A percentile compares a stretch with the other conserved stretches of the same genome.
phyloP scores from a whole-genome alignment of 2,888 invertebrate species.

The Orthonychiurus folsomi region DNA sequence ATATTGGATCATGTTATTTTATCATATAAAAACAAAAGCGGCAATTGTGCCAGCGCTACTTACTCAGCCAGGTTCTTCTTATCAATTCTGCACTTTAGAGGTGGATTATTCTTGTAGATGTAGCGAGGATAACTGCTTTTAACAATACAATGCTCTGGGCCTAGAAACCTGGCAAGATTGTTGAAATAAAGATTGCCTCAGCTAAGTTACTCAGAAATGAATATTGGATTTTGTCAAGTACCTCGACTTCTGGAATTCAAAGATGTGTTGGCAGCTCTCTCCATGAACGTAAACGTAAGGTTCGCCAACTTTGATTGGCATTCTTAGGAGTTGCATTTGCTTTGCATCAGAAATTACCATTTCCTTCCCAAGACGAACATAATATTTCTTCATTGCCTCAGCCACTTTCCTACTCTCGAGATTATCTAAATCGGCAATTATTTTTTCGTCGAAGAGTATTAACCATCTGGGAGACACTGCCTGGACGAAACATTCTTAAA shows the following conservation, averaged over 20 bases:
- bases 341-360: neutral
- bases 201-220: neutral
- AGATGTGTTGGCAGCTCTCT: neutral
- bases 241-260: neutral
- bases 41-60: neutral
- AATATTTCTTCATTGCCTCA: neutral
- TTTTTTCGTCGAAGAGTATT: neutral
- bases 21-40: neutral
- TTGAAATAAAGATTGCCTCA: neutral
- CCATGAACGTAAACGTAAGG: neutral
- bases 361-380: neutral
- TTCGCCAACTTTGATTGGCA: neutral
- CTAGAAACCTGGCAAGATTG: neutral
- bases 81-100: neutral
- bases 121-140: neutral
- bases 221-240: neutral
- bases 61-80: neutral
- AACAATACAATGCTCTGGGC: neutral
- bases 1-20: too few relatives aligned
- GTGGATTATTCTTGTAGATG: neutral
- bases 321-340: neutral
- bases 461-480: neutral
- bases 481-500: neutral
- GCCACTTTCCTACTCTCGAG: neutral
- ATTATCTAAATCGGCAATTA: neutral